Evolutionary conservation across 2,113 vertebrate species (phyloP).

Genomic region (Anser cygnoides): DNA sequence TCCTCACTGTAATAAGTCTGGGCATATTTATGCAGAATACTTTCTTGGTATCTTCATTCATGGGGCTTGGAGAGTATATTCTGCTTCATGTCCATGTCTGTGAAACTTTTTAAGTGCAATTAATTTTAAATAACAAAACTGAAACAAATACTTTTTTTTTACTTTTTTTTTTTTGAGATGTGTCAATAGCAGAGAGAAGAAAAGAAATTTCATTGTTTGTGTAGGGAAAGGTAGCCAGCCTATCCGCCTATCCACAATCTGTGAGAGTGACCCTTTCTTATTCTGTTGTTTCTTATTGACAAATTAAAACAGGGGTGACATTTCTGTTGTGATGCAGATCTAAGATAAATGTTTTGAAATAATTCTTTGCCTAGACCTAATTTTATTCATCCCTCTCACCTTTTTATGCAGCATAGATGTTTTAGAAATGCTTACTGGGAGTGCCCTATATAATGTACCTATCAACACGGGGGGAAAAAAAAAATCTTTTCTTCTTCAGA

Average conservation of each 20-base stretch:
- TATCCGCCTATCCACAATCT: accelerated
- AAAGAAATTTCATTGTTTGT: neutral
- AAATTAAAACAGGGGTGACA: neutral
- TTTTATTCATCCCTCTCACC: neutral
- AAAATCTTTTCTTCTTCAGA: neutral
- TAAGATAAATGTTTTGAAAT: neutral
- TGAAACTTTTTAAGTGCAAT: neutral
- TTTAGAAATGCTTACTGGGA: neutral
- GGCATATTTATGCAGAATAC: neutral
- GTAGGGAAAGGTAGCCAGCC: neutral
- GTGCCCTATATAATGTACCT: neutral
- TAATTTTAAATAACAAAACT: neutral
- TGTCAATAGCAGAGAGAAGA: neutral
- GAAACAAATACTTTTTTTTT: neutral
- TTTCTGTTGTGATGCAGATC: neutral
- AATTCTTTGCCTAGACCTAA: neutral
- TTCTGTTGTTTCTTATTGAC: neutral
- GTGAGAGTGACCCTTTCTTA: neutral
- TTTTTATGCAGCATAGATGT: neutral
- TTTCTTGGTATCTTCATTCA: neutral
- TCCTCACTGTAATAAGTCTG: neutral
- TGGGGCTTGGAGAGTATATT: neutral
- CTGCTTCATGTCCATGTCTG: neutral
- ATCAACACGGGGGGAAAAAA: neutral
- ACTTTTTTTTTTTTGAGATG: neutral